These are phyloP conservation scores for Columba janthina DNA, from an alignment of 2,113 vertebrate genomes.

Conservation along the genomic window DNA sequence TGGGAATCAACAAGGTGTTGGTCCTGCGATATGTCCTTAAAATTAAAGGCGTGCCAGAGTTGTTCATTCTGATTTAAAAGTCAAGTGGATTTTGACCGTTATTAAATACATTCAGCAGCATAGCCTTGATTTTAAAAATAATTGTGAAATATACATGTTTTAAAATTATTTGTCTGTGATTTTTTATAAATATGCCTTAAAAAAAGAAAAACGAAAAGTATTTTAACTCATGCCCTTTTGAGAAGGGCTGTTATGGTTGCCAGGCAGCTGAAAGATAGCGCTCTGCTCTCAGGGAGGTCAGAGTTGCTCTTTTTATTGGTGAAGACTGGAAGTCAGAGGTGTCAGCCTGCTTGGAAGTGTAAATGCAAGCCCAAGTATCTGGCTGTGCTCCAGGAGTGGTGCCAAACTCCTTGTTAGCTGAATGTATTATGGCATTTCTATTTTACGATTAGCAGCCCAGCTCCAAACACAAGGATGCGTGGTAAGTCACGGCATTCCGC, in stretches of 20 bases:
- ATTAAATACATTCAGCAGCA: neutral
- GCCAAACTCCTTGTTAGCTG: neutral
- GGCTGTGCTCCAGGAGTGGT: neutral
- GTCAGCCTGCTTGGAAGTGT: constrained; percentile 23
- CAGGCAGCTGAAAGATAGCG: neutral
- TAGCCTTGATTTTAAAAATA: neutral
- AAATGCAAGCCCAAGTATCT: neutral
- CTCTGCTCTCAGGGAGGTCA: neutral
- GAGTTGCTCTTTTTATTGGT: constrained; percentile 20
- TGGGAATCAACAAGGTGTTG: neutral
- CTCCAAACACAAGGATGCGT: accelerated
- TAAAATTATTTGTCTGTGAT: neutral
- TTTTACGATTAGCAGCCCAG: neutral
- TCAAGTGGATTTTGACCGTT: neutral
- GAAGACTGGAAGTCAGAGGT: neutral
- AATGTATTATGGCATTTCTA: neutral
- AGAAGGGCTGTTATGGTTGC: neutral
- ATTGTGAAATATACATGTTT: neutral
- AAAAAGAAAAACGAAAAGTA: neutral
- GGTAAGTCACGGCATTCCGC: neutral
- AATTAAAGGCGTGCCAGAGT: neutral
- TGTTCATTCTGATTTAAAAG: neutral
- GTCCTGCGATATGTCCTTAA: neutral
- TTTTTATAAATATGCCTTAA: neutral
- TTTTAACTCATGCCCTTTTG: neutral